phyloP scores from a whole-genome alignment of 2,113 vertebrate species.

The Dicerorhinus sumatrensis region DNA sequence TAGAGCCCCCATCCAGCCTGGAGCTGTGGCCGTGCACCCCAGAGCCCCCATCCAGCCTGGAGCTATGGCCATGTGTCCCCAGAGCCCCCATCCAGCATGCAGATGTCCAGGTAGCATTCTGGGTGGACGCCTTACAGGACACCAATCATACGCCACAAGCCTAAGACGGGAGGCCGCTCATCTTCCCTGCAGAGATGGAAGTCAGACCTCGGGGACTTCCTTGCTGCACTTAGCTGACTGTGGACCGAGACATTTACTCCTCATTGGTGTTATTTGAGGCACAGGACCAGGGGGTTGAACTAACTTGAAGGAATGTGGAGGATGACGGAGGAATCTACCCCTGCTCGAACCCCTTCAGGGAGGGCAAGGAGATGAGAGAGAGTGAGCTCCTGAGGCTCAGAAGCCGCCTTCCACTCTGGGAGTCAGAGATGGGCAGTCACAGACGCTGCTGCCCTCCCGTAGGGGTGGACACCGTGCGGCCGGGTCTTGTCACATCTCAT shows the following conservation, averaged over 20 bases:
- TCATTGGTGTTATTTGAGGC: background rate
- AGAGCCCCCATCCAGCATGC: background rate
- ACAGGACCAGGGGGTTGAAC: background rate
- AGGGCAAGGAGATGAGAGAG: background rate
- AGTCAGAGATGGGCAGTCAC: background rate
- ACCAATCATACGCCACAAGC: background rate
- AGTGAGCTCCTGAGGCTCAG: background rate
- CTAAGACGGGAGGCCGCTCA: background rate
- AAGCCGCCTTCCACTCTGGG: background rate
- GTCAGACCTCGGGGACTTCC: background rate
- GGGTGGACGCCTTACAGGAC: background rate
- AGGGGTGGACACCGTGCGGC: rapidly evolving
- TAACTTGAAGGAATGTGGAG: background rate
- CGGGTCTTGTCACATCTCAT: background rate
- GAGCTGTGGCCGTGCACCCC: too few species aligned
- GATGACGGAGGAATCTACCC: background rate
- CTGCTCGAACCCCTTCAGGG: background rate
- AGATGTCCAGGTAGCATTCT: background rate
- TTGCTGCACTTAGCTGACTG: background rate
- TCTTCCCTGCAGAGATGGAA: background rate
- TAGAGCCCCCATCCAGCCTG: background rate
- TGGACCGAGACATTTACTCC: background rate
- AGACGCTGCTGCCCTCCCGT: rapidly evolving
- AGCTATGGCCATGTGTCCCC: background rate
- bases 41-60: background rate